These are phyloP conservation scores for Watsonalla cultraria DNA, from an alignment of 2,888 invertebrate genomes.

Conservation along the genomic window DNA sequence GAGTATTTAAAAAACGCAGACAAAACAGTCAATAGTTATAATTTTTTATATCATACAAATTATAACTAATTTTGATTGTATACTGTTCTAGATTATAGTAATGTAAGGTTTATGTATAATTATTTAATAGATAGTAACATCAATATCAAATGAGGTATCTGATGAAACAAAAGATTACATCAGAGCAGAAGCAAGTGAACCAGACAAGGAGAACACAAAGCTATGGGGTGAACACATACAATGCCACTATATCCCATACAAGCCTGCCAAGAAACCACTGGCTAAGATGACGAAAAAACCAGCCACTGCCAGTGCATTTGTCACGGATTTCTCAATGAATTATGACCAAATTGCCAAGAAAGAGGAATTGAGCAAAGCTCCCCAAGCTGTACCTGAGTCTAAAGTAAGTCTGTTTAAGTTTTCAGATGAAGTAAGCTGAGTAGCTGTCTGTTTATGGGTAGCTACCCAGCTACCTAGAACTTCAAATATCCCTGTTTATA, in stretches of 20 bases:
- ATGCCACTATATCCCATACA: slow-evolving; percentile 61
- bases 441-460: no score
- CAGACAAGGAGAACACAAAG: slow-evolving; percentile 51
- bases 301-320: slow-evolving; percentile 53
- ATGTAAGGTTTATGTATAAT: no score
- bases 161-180: slow-evolving; percentile 71
- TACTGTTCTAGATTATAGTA: no score
- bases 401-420: slow-evolving; percentile 35
- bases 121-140: slow-evolving; percentile 72
- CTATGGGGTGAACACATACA: slow-evolving; percentile 70
- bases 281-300: slow-evolving; percentile 57
- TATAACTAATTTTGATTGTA: no score
- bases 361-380: slow-evolving; percentile 13
- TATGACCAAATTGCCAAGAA: slow-evolving; percentile 37
- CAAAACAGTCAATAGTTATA: no score
- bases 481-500: no score
- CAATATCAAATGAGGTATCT: slow-evolving; percentile 62
- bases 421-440: no score
- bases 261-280: slow-evolving; percentile 53
- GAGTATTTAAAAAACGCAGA: no score
- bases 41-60: no score
- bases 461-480: no score
- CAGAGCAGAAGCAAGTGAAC: slow-evolving; percentile 45
- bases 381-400: slow-evolving; percentile 29
- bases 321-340: slow-evolving; percentile 73